phyloP scores from a whole-genome alignment of 2,888 invertebrate species.

The Chymomyza caudatula region DNA sequence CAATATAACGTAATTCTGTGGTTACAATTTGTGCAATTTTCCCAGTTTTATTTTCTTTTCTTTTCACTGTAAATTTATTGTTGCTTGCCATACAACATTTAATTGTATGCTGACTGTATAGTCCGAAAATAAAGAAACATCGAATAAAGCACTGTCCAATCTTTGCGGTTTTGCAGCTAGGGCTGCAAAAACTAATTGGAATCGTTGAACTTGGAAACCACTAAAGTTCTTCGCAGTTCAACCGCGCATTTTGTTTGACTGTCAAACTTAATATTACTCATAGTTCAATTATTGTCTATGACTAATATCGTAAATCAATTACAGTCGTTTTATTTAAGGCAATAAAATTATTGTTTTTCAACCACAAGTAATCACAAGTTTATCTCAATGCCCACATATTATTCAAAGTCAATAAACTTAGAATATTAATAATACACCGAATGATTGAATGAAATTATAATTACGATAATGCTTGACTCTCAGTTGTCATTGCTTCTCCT shows the following conservation, averaged over 20 bases:
- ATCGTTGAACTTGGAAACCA: not conserved
- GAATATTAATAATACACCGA: not conserved
- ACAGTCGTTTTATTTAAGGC: not conserved
- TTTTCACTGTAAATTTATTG: not conserved
- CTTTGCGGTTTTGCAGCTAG: not conserved
- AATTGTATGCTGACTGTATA: not conserved
- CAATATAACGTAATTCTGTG: conserved; percentile 51
- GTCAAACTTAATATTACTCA: not conserved
- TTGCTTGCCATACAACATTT: not conserved
- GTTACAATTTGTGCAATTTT: conserved; percentile 6
- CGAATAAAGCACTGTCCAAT: not conserved
- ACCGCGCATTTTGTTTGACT: no score
- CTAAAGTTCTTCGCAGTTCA: not conserved
- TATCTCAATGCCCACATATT: not conserved
- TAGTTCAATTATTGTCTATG: not conserved
- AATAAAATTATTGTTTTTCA: not conserved
- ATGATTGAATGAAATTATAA: not conserved
- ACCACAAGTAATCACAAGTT: not conserved
- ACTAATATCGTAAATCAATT: not conserved
- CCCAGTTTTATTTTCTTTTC: conserved; percentile 12
- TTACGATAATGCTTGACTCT: no score
- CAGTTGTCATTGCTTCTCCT: no score
- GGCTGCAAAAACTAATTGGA: not conserved
- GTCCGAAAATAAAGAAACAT: not conserved
- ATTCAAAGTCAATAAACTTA: not conserved